Evolutionary conservation across 2,888 invertebrate species (phyloP), one percentile per base, ranked within the genome.

Genomic region (Galerucella pusilla): DNA sequence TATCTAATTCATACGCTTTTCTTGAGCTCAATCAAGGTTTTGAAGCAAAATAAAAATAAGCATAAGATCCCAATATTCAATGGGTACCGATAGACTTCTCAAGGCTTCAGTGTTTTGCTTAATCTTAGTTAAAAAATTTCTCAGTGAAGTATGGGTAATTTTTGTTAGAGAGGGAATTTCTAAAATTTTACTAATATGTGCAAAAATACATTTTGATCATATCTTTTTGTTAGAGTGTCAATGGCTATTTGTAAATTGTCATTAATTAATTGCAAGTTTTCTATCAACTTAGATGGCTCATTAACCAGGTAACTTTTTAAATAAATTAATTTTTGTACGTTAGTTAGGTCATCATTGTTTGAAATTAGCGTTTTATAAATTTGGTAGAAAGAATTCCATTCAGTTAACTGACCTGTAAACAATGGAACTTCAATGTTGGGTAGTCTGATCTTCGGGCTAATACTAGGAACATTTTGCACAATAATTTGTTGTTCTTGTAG

Each of bases 281-380:
- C 65, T 28, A 75, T 75, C 52, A 73, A 49, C 9, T 68, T 72
- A 11, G 73, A 28, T 28, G 69, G 66, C 66, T 68, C 71, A 35
- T 65, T 42, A 4, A 1, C 12, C 5, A 73, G 49, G 9, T n/a
- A 46, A 14, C 49, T 11, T 59, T 70, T 73, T 9, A 76, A 14
- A 42, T 76, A 76, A 45, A 76, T 70, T 12, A 73, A 65, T 54
- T 59, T 64, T 63, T 76, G 67, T 5, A 70, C 25, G 16, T 73
- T 49, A 49, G 45, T 63, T 9, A 76, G n/a, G 42, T 60, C 69
- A 2, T 11, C 16, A 61, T 76, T 76, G 9, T 54, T 73, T 10
- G 28, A 52, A 25, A 75, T 66, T 11, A 73, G 52, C 6, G 69
- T 69, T 5, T 2, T 73, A 59, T 68, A 75, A 25, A 73, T 12